phyloP scores from a whole-genome alignment of 1,140 invertebrate species.

The Helicoverpa zea region DNA sequence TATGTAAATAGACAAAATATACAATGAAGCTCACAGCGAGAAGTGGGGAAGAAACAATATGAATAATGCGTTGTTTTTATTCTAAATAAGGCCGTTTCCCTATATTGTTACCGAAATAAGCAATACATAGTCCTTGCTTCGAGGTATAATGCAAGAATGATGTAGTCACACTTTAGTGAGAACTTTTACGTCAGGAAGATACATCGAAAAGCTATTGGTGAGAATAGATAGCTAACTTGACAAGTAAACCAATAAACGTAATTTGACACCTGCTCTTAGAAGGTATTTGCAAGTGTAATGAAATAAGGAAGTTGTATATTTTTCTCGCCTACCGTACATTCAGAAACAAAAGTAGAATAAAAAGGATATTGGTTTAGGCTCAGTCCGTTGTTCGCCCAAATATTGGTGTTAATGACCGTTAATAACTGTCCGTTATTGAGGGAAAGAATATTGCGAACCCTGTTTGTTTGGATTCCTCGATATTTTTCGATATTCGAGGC shows the following conservation, averaged over 20 bases:
- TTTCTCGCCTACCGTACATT: neutral
- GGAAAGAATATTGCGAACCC: slow-evolving; percentile 26
- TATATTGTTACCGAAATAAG: slow-evolving; percentile 12
- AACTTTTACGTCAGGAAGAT: slow-evolving; percentile 17
- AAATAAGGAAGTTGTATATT: neutral
- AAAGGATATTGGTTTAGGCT: slow-evolving; percentile 26
- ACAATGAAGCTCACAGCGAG: neutral
- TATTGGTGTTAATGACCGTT: slow-evolving; percentile 22
- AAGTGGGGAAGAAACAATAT: neutral
- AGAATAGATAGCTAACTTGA: slow-evolving; percentile 34
- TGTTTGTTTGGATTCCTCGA: slow-evolving; percentile 6
- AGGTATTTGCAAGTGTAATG: slow-evolving; percentile 14
- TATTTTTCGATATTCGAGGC: slow-evolving; percentile 22
- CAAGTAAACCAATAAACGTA: slow-evolving; percentile 49
- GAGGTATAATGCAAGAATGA: slow-evolving; percentile 13
- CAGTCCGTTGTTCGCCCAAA: slow-evolving; percentile 6
- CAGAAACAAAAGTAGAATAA: neutral
- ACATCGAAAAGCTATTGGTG: slow-evolving; percentile 39
- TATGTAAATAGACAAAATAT: slow-evolving; percentile 10
- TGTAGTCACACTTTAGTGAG: slow-evolving; percentile 6
- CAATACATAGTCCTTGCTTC: slow-evolving; percentile 1
- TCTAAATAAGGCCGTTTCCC: neutral
- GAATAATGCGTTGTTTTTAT: slow-evolving; percentile 31
- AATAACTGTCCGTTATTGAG: slow-evolving; percentile 36
- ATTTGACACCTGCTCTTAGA: slow-evolving; percentile 37